Conservation (phyloP, 2,113 vertebrate species). For the Anthoscopus minutus region DNA sequence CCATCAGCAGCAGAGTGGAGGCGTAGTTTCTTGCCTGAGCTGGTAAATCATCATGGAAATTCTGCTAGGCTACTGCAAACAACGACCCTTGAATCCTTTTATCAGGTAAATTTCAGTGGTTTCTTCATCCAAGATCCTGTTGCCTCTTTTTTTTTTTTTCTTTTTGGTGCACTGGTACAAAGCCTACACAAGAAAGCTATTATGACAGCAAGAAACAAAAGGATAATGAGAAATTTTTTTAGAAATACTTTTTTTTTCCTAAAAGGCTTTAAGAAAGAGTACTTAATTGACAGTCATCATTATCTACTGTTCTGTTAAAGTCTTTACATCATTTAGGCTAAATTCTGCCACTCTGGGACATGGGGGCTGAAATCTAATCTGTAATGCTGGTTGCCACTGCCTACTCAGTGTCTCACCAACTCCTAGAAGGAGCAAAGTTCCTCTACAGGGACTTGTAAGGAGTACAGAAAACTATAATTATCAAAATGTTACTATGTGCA, state of each 20-base stretch:
- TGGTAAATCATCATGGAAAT: neutral
- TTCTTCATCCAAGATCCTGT: neutral
- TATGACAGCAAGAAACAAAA: conserved; percentile 60
- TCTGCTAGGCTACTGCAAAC: neutral
- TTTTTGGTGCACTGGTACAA: neutral
- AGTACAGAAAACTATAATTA: neutral
- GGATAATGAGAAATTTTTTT: neutral
- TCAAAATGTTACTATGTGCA: neutral
- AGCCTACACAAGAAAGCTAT: conserved; percentile 53
- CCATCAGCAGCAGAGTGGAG: neutral
- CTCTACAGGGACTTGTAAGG: neutral
- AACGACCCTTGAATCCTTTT: neutral
- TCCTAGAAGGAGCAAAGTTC: neutral
- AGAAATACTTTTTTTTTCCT: neutral
- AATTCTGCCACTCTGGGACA: conserved; percentile 30
- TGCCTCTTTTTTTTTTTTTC: neutral
- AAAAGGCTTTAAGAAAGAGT: conserved; percentile 37
- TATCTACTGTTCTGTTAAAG: conserved; percentile 19
- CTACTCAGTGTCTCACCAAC: conserved; percentile 20
- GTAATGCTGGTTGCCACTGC: neutral
- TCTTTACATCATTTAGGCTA: conserved; percentile 17
- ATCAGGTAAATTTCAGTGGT: neutral
- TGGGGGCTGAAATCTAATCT: conserved; percentile 25
- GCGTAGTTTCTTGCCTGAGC: neutral
- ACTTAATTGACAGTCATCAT: conserved; percentile 43